Evolutionary conservation across 2,113 vertebrate genomes (phyloP).

Genomic region (Nothoprocta perdicaria): DNA sequence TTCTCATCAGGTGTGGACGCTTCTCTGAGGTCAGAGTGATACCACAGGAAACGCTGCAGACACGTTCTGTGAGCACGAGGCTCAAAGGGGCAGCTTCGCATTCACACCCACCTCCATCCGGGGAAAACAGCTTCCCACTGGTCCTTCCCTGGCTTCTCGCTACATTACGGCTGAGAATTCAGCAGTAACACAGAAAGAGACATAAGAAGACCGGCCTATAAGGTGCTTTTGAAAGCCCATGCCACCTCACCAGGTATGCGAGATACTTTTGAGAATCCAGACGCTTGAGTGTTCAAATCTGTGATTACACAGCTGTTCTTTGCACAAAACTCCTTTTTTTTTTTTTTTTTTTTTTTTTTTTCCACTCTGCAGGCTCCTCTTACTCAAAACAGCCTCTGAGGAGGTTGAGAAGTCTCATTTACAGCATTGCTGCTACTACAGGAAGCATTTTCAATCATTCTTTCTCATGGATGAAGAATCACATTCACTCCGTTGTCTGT

Average conservation of each 20-base stretch:
- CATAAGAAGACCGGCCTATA: not conserved
- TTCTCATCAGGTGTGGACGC: not conserved
- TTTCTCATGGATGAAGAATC: not conserved
- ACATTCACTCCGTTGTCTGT: not conserved
- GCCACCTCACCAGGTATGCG: not conserved
- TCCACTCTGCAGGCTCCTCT: not conserved
- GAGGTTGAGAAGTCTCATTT: not conserved
- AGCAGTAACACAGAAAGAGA: not conserved
- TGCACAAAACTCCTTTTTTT: not conserved
- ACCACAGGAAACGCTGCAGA: not conserved
- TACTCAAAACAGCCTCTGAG: not conserved
- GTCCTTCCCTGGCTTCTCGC: not conserved
- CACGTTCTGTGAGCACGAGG: not conserved
- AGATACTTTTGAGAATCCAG: not conserved
- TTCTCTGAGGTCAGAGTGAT: not conserved
- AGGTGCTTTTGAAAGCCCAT: not conserved
- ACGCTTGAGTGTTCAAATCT: not conserved
- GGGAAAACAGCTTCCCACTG: not conserved
- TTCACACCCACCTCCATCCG: not conserved
- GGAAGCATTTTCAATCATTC: not conserved
- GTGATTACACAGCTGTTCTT: not conserved
- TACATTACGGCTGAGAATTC: not conserved
- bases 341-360: not conserved
- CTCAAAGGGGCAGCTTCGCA: fast-evolving
- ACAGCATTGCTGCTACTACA: not conserved